These are phyloP conservation scores for Lithobates sylvaticus DNA, from an alignment of 2,797 vertebrate species.

Conservation along the genomic window DNA sequence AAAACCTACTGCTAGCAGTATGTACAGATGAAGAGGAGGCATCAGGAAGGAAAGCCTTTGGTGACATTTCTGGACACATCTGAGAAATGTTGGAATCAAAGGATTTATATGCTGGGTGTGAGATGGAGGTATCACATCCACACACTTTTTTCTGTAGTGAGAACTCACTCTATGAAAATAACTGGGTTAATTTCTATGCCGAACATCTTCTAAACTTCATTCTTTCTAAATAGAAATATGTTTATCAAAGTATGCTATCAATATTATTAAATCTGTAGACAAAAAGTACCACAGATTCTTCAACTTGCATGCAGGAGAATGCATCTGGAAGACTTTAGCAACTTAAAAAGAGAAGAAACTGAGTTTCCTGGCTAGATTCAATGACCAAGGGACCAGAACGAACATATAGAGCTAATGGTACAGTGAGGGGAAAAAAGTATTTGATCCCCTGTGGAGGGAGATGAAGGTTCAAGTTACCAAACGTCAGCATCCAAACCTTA, in stretches of 20 bases:
- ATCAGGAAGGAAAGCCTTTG: conserved; percentile 64
- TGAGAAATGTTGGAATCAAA: conserved; percentile 64
- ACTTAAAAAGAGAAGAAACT: no score
- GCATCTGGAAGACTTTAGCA: no score
- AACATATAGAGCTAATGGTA: no score
- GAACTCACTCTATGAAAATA: neutral
- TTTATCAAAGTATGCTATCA: neutral
- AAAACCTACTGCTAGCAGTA: conserved; percentile 75
- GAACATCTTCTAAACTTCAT: conserved; percentile 13
- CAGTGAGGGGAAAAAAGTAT: no score
- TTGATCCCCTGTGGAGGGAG: no score
- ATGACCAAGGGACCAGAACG: no score
- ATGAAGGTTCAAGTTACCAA: no score
- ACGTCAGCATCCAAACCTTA: no score
- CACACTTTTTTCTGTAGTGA: conserved; percentile 29
- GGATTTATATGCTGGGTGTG: conserved; percentile 57
- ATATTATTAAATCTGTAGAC: neutral
- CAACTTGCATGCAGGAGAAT: no score
- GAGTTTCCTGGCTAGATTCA: no score
- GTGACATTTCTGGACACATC: conserved; percentile 63
- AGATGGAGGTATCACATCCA: conserved; percentile 31
- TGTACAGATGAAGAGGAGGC: conserved; percentile 75
- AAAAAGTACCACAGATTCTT: neutral
- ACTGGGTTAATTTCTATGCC: neutral
- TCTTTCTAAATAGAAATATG: conserved; percentile 8